These are phyloP conservation scores for Baccha elongata DNA, from an alignment of 2,888 invertebrate species.

Conservation along the genomic window DNA sequence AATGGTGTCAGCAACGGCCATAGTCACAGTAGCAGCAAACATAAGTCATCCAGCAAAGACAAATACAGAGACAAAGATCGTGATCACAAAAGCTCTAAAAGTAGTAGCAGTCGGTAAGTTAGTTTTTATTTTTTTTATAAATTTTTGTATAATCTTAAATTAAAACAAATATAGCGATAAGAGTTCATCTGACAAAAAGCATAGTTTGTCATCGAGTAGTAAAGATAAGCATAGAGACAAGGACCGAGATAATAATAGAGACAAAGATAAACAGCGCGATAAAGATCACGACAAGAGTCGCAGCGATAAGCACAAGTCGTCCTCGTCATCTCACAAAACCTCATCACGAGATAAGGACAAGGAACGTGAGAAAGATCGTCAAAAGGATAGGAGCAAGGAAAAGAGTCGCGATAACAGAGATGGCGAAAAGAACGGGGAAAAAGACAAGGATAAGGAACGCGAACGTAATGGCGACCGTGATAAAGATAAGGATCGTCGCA, in stretches of 20 bases:
- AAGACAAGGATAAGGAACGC: slow-evolving; percentile 79
- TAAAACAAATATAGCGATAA: slow-evolving; percentile 77
- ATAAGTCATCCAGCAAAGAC: slow-evolving; percentile 86
- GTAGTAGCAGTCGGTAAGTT: slow-evolving; percentile 82
- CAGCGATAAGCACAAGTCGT: slow-evolving; percentile 82
- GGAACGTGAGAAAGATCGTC: slow-evolving; percentile 81
- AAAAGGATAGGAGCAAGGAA: slow-evolving; percentile 79
- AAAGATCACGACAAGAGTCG: slow-evolving; percentile 81
- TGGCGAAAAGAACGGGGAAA: slow-evolving; percentile 80
- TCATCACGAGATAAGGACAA: slow-evolving; percentile 82
- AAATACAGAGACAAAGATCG: slow-evolving; percentile 83
- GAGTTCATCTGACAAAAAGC: slow-evolving; percentile 80
- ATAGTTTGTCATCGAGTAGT: slow-evolving; percentile 83
- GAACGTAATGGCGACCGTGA: slow-evolving; percentile 74
- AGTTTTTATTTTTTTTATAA: not conserved
- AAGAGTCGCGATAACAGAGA: slow-evolving; percentile 80
- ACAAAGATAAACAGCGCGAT: slow-evolving; percentile 82
- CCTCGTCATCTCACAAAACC: slow-evolving; percentile 80
- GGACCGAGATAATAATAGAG: slow-evolving; percentile 80
- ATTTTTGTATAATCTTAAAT: not conserved
- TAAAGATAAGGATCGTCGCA: slow-evolving; percentile 80
- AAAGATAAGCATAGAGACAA: slow-evolving; percentile 77
- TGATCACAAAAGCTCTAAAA: slow-evolving; percentile 83
- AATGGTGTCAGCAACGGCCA: slow-evolving; percentile 93
- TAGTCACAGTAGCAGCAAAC: slow-evolving; percentile 85